Evolutionary conservation across 2,113 vertebrate species (phyloP).

Genomic region (Anoura caudifer): DNA sequence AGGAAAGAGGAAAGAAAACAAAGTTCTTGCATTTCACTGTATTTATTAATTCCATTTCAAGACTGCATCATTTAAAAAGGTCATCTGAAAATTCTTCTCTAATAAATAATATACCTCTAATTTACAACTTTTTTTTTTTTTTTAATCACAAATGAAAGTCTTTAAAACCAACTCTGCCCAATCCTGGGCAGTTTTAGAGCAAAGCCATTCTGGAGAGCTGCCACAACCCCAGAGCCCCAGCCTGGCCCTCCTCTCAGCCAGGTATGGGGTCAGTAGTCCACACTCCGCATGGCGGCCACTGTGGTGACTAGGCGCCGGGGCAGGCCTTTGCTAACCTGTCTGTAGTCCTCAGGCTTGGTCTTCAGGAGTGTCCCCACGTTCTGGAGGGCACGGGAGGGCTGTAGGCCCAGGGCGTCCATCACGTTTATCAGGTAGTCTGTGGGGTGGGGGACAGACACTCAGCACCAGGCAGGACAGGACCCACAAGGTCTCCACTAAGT

Average conservation of each 20-base stretch:
- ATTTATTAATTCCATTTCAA: conserved; percentile 41
- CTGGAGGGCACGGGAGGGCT: conserved; percentile 89
- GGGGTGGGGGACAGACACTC: neutral
- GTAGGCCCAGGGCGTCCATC: conserved; percentile 97
- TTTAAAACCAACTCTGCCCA: neutral
- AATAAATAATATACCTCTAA: conserved; percentile 33
- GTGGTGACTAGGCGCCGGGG: conserved; percentile 87
- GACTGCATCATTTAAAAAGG: neutral
- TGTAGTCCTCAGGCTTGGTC: conserved; percentile 90
- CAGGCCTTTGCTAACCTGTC: conserved; percentile 85
- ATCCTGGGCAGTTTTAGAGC: neutral
- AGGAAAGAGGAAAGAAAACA: neutral
- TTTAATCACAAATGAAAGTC: conserved; percentile 11
- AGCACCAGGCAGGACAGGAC: accelerated
- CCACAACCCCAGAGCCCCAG: accelerated
- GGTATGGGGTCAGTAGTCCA: conserved; percentile 82
- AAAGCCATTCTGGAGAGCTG: accelerated
- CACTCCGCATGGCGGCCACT: conserved; percentile 86
- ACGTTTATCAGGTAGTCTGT: conserved; percentile 97
- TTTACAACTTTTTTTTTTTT: neutral
- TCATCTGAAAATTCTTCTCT: neutral
- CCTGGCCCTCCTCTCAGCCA: accelerated
- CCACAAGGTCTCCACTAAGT: accelerated
- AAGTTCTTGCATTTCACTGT: neutral
- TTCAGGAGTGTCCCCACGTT: conserved; percentile 87